A percentile compares a stretch with the other conserved stretches of the same genome.
These are phyloP conservation scores for Fulica atra DNA, from an alignment of 2,113 vertebrate genomes.

Conservation along the genomic window DNA sequence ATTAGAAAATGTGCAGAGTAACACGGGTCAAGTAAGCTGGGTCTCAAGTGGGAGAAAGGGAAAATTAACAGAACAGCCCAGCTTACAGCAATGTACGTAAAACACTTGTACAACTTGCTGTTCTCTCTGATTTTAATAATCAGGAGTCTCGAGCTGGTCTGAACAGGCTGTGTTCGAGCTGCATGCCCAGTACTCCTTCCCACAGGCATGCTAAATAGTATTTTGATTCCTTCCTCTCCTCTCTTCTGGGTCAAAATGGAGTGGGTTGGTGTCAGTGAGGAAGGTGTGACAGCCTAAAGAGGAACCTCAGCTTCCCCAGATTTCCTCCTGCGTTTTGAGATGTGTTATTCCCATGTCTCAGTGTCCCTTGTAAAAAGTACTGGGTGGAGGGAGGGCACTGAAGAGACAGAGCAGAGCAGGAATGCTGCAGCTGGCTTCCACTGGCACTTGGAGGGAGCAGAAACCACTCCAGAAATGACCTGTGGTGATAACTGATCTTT, in stretches of 20 bases:
- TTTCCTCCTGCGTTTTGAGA: not conserved
- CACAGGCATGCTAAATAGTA: not conserved
- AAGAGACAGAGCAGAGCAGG: not conserved
- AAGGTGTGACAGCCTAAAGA: not conserved
- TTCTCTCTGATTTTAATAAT: not conserved
- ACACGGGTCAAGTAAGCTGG: not conserved
- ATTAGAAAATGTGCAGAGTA: not conserved
- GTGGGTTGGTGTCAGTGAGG: too few species aligned
- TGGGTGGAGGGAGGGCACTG: rapidly evolving
- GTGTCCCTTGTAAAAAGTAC: not conserved
- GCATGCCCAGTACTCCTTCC: not conserved
- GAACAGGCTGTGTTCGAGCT: not conserved
- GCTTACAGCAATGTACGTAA: not conserved
- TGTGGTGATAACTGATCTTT: not conserved
- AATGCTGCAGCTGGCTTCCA: constrained; percentile 13
- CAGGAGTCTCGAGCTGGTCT: not conserved
- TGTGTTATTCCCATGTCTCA: not conserved
- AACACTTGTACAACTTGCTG: not conserved
- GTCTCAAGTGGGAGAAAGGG: not conserved
- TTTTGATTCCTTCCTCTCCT: not conserved
- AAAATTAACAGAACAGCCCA: not conserved
- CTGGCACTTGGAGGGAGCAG: not conserved
- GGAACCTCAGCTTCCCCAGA: not conserved
- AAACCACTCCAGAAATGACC: not conserved
- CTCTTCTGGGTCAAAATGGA: not conserved